phyloP scores from a whole-genome alignment of 2,113 vertebrate species.

The Corydoras maculifer region DNA sequence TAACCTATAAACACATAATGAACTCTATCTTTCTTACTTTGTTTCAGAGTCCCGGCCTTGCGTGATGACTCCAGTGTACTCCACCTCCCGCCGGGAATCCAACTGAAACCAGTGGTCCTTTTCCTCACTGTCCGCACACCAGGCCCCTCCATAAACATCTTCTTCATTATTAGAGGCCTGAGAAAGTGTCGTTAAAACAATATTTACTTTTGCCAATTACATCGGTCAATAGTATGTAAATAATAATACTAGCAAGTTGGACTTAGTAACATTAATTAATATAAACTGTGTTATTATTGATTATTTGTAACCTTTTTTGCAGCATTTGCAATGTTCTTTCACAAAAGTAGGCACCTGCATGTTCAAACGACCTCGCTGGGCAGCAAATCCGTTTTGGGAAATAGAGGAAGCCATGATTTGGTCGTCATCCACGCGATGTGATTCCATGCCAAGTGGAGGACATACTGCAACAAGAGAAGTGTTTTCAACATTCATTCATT shows the following conservation, averaged over 20 bases:
- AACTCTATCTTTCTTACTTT: conserved; percentile 63
- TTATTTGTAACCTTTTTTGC: no score
- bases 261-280: no score
- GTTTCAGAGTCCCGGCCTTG: conserved; percentile 81
- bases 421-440: conserved; percentile 80
- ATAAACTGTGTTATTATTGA: no score
- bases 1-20: background rate
- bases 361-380: conserved; percentile 87
- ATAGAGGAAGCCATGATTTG: conserved; percentile 88
- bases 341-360: conserved; percentile 72
- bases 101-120: conserved; percentile 86
- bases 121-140: conserved; percentile 86
- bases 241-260: no score
- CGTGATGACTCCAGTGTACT: conserved; percentile 86
- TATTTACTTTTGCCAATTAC: background rate
- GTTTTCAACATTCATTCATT: no score
- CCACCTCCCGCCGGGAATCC: conserved; percentile 76
- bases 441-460: conserved; percentile 91
- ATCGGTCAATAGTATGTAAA: no score
- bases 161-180: conserved; percentile 83
- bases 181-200: conserved; percentile 24
- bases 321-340: background rate
- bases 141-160: conserved; percentile 79
- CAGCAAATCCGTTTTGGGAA: conserved; percentile 74
- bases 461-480: conserved; percentile 66